A percentile compares a stretch with the other conserved stretches of the same genome.
Evolutionary conservation across 2,888 invertebrate genomes (phyloP).

Genomic region (Xanthorhoe designata): DNA sequence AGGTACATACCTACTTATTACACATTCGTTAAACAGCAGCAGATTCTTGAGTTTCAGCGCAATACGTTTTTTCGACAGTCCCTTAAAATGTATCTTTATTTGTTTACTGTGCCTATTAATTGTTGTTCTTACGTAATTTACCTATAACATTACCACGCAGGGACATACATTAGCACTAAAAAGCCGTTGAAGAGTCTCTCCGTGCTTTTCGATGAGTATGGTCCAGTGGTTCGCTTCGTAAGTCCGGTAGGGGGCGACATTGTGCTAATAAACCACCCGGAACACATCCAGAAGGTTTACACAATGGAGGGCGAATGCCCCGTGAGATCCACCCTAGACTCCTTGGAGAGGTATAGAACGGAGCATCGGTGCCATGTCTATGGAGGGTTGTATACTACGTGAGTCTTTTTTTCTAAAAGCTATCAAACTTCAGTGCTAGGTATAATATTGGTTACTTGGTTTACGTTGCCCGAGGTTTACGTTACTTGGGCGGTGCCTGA

Average conservation of each 20-base stretch:
- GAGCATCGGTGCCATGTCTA: slow-evolving; percentile 83
- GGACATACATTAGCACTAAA: slow-evolving; percentile 59
- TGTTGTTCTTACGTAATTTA: neutral
- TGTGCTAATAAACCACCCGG: slow-evolving; percentile 87
- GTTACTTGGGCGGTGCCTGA: too few relatives aligned
- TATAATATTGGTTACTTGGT: too few relatives aligned
- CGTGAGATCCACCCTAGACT: slow-evolving; percentile 87
- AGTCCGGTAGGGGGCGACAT: slow-evolving; percentile 88
- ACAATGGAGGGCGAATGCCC: slow-evolving; percentile 86
- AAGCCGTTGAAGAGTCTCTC: slow-evolving; percentile 67
- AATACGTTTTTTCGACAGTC: too few relatives aligned
- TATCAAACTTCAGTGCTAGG: too few relatives aligned
- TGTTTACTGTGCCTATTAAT: too few relatives aligned
- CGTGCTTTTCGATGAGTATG: slow-evolving; percentile 82
- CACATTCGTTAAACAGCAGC: too few relatives aligned
- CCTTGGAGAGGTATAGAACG: slow-evolving; percentile 87
- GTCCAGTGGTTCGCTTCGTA: slow-evolving; percentile 88
- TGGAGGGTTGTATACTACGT: slow-evolving; percentile 86
- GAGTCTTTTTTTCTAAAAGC: slow-evolving; percentile 51
- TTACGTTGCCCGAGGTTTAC: too few relatives aligned
- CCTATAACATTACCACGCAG: slow-evolving; percentile 47
- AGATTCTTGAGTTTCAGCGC: too few relatives aligned
- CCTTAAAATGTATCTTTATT: too few relatives aligned
- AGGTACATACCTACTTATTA: too few relatives aligned
- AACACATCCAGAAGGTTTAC: slow-evolving; percentile 87